Percentiles rank a stretch among this genome's conserved stretches.
phyloP scores from a whole-genome alignment of 2,888 invertebrate genomes.

The Volucella inflata region DNA sequence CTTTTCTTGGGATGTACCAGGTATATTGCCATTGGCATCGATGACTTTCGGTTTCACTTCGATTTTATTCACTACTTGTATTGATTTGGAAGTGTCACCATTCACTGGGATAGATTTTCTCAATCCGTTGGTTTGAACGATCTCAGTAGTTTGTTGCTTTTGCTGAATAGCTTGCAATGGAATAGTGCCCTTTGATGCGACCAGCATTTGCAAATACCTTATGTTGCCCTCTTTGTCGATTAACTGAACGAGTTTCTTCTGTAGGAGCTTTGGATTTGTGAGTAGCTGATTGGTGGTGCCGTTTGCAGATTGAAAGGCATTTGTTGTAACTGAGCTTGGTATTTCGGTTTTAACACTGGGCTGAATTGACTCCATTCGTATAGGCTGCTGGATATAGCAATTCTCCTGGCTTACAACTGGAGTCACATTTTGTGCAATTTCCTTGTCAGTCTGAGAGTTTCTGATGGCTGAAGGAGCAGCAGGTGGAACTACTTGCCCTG shows the following conservation, averaged over 20 bases:
- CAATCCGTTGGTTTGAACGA: conserved; percentile 25
- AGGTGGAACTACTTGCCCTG: no score
- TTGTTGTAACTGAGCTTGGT: neutral
- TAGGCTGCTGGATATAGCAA: conserved; percentile 42
- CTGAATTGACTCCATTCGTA: neutral
- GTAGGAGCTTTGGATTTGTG: conserved; percentile 73
- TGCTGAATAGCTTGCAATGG: neutral
- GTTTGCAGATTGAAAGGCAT: neutral
- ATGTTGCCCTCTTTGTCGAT: conserved; percentile 79
- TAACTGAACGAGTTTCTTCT: conserved; percentile 78
- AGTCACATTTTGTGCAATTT: conserved; percentile 17
- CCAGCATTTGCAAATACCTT: conserved; percentile 78
- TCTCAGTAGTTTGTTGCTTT: conserved; percentile 4
- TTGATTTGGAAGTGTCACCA: conserved; percentile 17
- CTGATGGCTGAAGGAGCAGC: neutral
- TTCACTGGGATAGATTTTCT: conserved; percentile 23
- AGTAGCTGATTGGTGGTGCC: conserved; percentile 12
- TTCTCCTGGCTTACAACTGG: conserved; percentile 32
- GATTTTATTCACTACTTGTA: conserved; percentile 15
- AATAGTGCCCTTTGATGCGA: conserved; percentile 64
- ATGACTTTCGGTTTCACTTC: conserved; percentile 1
- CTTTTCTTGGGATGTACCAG: neutral
- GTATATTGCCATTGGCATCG: conserved; percentile 30
- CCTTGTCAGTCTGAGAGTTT: conserved; percentile 2
- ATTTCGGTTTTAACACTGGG: neutral